Percentiles rank a stretch among this genome's conserved stretches.
Evolutionary conservation across 2,113 vertebrate species (phyloP).

Genomic region (Casuarius casuarius): DNA sequence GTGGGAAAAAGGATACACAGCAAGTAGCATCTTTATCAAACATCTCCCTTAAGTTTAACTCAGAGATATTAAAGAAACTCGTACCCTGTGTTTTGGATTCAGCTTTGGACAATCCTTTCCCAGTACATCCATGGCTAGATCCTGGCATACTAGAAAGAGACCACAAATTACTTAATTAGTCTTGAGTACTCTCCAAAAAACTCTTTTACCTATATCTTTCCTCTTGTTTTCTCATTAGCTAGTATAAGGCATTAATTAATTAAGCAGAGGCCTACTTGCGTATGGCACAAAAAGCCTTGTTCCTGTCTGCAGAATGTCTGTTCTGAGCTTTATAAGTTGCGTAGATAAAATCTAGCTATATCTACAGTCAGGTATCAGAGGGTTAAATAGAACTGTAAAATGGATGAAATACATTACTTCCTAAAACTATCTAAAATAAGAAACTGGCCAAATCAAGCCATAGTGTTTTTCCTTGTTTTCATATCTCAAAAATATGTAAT

Average conservation of each 20-base stretch:
- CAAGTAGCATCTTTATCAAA: neutral
- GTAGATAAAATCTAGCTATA: neutral
- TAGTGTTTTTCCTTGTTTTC: neutral
- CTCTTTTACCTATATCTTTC: neutral
- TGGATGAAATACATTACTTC: neutral
- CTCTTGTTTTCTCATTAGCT: neutral
- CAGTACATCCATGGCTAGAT: neutral
- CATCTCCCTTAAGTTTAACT: neutral
- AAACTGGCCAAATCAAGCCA: neutral
- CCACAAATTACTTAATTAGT: neutral
- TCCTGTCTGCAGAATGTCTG: neutral
- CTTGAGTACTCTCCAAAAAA: neutral
- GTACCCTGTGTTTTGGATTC: neutral
- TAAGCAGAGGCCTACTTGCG: neutral
- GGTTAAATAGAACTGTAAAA: neutral
- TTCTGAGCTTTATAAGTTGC: neutral
- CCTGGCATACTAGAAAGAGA: neutral
- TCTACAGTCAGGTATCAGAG: neutral
- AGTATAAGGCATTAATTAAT: neutral
- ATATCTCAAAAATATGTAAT: neutral
- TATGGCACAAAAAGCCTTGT: neutral
- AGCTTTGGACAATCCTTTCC: neutral
- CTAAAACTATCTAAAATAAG: neutral
- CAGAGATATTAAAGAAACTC: neutral
- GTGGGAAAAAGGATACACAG: neutral